Conservation (phyloP, 2,888 invertebrate genomes). For the Flexamia atlantica region DNA sequence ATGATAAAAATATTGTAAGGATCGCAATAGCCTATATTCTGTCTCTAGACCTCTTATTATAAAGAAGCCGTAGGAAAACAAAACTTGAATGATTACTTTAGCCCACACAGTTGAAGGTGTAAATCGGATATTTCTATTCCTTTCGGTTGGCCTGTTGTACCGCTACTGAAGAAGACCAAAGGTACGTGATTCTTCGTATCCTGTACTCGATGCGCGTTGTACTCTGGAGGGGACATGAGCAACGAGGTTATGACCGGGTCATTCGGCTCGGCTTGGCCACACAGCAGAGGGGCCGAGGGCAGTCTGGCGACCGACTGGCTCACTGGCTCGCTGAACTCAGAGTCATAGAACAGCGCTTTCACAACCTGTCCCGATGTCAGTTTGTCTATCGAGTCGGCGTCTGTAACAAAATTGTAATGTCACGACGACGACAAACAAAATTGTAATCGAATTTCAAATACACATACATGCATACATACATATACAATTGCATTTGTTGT, state of each 20-base stretch:
- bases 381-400: not conserved
- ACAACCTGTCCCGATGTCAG: not conserved
- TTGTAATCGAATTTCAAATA: too few species aligned
- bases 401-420: too few species aligned
- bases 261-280: not conserved
- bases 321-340: not conserved
- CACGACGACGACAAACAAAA: too few species aligned
- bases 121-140: too few species aligned
- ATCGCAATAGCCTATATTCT: too few species aligned
- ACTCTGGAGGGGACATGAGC: not conserved
- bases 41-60: too few species aligned
- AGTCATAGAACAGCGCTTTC: not conserved
- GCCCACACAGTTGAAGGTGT: too few species aligned
- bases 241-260: not conserved
- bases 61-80: too few species aligned
- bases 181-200: not conserved
- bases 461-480: too few species aligned
- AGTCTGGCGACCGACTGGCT: not conserved
- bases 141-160: not conserved
- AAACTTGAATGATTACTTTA: too few species aligned
- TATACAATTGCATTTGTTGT: too few species aligned
- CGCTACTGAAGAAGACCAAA: not conserved
- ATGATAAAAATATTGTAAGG: too few species aligned
- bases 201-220: not conserved
- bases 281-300: not conserved